phyloP scores from a whole-genome alignment of 2,113 vertebrate genomes.

The Tauraco erythrolophus region DNA sequence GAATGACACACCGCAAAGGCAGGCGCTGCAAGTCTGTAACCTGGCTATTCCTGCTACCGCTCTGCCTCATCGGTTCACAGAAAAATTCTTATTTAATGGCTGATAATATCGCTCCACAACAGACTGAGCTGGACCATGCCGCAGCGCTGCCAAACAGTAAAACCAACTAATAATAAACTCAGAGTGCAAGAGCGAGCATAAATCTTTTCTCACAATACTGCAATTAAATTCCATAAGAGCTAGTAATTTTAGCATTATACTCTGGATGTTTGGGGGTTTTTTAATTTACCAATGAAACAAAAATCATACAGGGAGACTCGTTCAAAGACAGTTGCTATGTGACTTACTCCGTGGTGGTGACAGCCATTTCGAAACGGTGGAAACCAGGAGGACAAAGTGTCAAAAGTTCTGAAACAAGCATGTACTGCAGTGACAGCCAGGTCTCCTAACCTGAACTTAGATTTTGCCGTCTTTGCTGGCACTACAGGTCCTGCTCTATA shows the following conservation, averaged over 20 bases:
- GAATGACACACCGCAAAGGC: neutral
- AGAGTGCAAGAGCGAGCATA: neutral
- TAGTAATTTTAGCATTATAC: neutral
- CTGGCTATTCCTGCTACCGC: neutral
- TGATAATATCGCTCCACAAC: neutral
- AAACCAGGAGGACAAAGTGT: neutral
- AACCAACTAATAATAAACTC: neutral
- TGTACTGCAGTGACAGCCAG: neutral
- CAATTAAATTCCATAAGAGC: neutral
- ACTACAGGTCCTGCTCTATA: neutral
- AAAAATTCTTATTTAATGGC: neutral
- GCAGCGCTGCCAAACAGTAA: neutral
- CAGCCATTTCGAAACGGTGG: neutral
- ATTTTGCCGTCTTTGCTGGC: neutral
- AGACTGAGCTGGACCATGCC: neutral
- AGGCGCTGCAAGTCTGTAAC: neutral
- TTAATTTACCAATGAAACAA: neutral
- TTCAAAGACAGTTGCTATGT: neutral
- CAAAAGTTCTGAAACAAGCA: neutral
- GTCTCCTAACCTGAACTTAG: neutral
- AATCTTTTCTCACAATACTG: neutral
- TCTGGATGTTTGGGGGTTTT: fast-evolving
- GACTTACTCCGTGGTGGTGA: neutral
- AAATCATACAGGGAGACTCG: neutral
- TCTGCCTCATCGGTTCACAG: fast-evolving